Base-by-base conservation (phyloP, 1,140 invertebrate genomes). In the Spodoptera litura region DNA sequence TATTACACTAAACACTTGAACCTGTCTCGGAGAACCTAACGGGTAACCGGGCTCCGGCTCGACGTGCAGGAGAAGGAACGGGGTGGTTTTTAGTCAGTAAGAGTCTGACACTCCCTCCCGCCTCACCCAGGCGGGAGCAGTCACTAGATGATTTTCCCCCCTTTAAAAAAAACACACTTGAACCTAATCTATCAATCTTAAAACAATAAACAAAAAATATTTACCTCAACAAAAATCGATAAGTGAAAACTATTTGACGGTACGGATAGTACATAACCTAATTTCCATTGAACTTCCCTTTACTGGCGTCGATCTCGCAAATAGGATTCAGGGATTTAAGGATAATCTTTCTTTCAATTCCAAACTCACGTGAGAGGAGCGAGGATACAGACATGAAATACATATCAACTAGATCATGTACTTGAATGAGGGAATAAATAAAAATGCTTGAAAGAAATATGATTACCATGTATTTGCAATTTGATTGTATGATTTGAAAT, bases 321-420 rank as follows among this genome's bases (percentile, higher is more conserved):
- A 70, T 70, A 70, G 66, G 49, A 70, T 70, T 53, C 66, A 53
- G 1, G 66, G 66, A 53, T 70, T 70, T 53, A 25, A 8, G 49
- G 66, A 70, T 70, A 70, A 70, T 70, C 66, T 53, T 52, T n/a
- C 66, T 70, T 70, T 70, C 66, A 70, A 70, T 70, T 70, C 49
- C 49, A 25, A 70, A 27, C 27, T 27, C 66, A 70, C 66, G 66
- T 68, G 38, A 31, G 49, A 9, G 25, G 51, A 70, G 11, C 66
- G 10, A 12, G 62, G 38, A 8, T 15, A 11, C 35, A 66, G 62
- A 51, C 62, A 66, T 9, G 62, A 66, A 25, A 66, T 66, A 66
- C 62, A 25, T 66, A 66, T 66, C 62, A 66, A 66, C n/a, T 66
- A 66, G 38, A 66, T 49, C 62, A 66, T 66, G 38, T 44, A 8